Conservation (phyloP, 1,140 invertebrate species). For the Cydia pomonella region DNA sequence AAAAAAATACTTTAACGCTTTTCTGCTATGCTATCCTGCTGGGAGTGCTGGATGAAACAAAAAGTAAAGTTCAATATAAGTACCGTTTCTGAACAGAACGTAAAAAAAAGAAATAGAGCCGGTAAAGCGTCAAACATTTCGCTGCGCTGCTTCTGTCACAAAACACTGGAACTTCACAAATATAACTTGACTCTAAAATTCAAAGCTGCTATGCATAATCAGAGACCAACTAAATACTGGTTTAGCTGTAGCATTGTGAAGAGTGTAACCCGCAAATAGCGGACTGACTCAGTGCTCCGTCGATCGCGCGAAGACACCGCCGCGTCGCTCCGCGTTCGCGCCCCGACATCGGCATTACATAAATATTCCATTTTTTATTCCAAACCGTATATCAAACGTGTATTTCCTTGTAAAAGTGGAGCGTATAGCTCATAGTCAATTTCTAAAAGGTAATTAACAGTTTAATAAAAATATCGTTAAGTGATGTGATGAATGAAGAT, state of each 20-base stretch:
- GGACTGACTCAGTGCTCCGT: slow-evolving; percentile 51
- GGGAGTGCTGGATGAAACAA: slow-evolving; percentile 3
- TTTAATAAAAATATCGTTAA: slow-evolving; percentile 1
- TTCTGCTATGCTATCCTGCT: neutral
- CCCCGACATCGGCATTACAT: slow-evolving; percentile 41
- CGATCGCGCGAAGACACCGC: slow-evolving; percentile 45
- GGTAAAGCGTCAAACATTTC: neutral
- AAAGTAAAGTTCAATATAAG: neutral
- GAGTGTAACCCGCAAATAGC: slow-evolving; percentile 32
- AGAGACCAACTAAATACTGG: neutral
- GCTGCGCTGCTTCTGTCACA: neutral
- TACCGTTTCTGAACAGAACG: slow-evolving; percentile 1
- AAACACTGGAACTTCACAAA: neutral
- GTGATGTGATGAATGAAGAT: slow-evolving; percentile 29
- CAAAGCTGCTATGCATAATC: neutral
- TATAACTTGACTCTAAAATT: neutral
- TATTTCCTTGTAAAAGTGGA: slow-evolving; percentile 27
- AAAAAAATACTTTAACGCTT: neutral
- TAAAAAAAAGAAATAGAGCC: slow-evolving; percentile 10
- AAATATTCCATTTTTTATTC: slow-evolving; percentile 51
- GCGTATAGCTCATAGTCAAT: slow-evolving; percentile 11
- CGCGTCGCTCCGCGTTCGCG: slow-evolving; percentile 38
- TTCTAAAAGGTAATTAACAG: slow-evolving; percentile 13
- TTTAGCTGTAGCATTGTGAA: neutral
- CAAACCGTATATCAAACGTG: slow-evolving; percentile 31